These are phyloP conservation scores for Mormyrus iriodes DNA, from an alignment of 2,113 vertebrate species.

Conservation along the genomic window DNA sequence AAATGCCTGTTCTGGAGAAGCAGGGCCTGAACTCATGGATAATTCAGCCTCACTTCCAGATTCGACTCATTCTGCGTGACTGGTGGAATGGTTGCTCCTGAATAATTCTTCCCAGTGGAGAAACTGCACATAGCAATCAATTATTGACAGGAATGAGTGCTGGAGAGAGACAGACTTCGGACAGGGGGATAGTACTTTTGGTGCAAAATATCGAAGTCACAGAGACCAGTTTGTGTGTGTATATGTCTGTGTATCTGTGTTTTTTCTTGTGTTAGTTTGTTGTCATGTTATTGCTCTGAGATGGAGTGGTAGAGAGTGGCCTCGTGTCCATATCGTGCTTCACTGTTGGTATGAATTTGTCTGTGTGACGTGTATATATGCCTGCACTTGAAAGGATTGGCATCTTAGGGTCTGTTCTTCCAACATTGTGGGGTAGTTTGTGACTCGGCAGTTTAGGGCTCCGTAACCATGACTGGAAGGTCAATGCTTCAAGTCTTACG, in stretches of 20 bases:
- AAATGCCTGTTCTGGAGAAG: not conserved
- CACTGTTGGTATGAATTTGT: not conserved
- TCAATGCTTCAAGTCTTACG: not conserved
- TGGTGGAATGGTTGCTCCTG: constrained; percentile 20
- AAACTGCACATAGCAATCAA: constrained; percentile 20
- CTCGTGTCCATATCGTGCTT: not conserved
- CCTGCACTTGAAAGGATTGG: not conserved
- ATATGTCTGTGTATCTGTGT: not conserved
- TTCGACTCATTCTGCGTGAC: not conserved
- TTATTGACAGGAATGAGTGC: constrained; percentile 22
- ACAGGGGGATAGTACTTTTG: not conserved
- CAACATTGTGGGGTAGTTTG: not conserved
- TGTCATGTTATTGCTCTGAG: not conserved
- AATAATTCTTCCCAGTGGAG: constrained; percentile 27
- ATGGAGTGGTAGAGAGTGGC: not conserved
- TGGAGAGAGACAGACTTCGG: not conserved
- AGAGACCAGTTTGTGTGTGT: not conserved
- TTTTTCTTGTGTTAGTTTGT: constrained; percentile 3
- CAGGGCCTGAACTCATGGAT: constrained; percentile 1
- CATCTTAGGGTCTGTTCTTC: too few relatives aligned
- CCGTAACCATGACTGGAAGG: not conserved
- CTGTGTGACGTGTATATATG: not conserved
- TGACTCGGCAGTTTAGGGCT: not conserved
- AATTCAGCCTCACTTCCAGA: not conserved
- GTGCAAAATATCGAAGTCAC: not conserved